Percentiles rank a stretch among this genome's conserved stretches.
These are phyloP conservation scores for Micromussa lordhowensis DNA, from an alignment of 92 coral and sea anemone genomes.

Conservation along the genomic window DNA sequence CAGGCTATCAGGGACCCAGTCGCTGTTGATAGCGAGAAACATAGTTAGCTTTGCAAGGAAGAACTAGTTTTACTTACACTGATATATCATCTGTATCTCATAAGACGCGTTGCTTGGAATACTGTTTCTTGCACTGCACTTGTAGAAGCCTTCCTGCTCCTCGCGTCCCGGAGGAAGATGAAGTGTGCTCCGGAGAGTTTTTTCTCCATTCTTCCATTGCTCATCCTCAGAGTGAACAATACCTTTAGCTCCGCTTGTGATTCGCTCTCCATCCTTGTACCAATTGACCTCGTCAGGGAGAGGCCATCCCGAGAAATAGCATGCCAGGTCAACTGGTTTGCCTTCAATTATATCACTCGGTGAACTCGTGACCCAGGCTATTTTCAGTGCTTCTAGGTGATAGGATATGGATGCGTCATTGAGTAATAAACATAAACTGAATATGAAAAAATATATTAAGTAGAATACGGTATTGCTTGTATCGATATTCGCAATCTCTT, in stretches of 20 bases:
- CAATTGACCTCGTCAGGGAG: not conserved
- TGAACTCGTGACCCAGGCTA: too few species aligned
- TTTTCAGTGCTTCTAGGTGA: too few species aligned
- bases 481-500: too few species aligned
- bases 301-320: not conserved
- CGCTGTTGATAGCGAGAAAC: not conserved
- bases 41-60: not conserved
- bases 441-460: too few species aligned
- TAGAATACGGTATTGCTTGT: too few species aligned
- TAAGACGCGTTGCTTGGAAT: not conserved
- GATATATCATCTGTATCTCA: not conserved
- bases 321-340: not conserved
- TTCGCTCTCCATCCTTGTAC: not conserved
- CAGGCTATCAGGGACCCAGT: too few species aligned
- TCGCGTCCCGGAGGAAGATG: not conserved
- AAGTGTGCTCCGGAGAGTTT: not conserved
- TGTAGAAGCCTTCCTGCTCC: constrained; percentile 1
- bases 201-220: not conserved
- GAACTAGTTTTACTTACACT: not conserved
- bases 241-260: not conserved
- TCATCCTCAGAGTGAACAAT: not conserved
- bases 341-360: not conserved
- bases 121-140: not conserved
- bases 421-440: too few species aligned
- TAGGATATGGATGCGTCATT: too few species aligned